These are phyloP conservation scores for Hypothenemus hampei DNA, from an alignment of 1,140 invertebrate species.

Conservation along the genomic window DNA sequence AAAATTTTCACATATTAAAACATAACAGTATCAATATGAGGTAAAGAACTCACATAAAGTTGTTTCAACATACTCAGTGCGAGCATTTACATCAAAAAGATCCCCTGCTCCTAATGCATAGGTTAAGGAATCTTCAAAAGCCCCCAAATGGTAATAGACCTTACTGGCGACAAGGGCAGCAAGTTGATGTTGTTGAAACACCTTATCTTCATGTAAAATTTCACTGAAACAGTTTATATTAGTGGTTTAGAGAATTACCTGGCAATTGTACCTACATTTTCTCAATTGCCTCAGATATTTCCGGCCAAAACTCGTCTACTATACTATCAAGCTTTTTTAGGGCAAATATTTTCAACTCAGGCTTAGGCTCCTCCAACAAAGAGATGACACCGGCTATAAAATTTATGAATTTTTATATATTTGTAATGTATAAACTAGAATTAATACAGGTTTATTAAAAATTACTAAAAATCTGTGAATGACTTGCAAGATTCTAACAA, in stretches of 20 bases:
- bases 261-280: slow-evolving; percentile 72
- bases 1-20: slow-evolving; percentile 30
- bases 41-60: slow-evolving; percentile 67
- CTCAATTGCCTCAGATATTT: slow-evolving; percentile 95
- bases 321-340: slow-evolving; percentile 85
- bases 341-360: slow-evolving; percentile 91
- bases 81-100: slow-evolving; percentile 89
- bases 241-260: neutral
- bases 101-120: slow-evolving; percentile 91
- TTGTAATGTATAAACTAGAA: no score
- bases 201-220: slow-evolving; percentile 89
- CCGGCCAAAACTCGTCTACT: slow-evolving; percentile 97
- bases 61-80: slow-evolving; percentile 94
- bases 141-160: slow-evolving; percentile 96
- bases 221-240: slow-evolving; percentile 55
- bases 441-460: no score
- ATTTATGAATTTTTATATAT: no score
- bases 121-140: slow-evolving; percentile 91
- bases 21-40: neutral
- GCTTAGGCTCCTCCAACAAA: slow-evolving; percentile 88
- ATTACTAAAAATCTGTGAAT: no score
- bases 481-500: no score
- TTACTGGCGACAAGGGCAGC: slow-evolving; percentile 97
- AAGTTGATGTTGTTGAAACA: slow-evolving; percentile 81
- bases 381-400: slow-evolving; percentile 95